A percentile compares a stretch with the other conserved stretches of the same genome.
These are phyloP conservation scores for Malacoraja senta DNA, from an alignment of 2,797 vertebrate species.

Conservation along the genomic window DNA sequence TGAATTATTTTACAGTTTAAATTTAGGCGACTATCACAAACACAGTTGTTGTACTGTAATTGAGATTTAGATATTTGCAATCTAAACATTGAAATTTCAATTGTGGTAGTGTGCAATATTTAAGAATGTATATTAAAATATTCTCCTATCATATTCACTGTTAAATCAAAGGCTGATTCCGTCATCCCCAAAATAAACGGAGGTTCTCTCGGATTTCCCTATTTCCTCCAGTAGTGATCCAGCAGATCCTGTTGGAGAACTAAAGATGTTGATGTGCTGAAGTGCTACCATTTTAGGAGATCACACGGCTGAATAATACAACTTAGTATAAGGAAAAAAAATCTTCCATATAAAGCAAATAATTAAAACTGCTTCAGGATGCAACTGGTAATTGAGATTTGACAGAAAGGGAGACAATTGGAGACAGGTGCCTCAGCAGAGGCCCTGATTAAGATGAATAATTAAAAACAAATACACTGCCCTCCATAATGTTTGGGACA, in stretches of 20 bases:
- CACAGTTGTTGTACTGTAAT: too few species aligned
- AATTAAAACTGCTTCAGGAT: not conserved
- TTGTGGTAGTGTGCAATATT: too few species aligned
- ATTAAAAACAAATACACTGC: too few species aligned
- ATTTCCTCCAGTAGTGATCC: not conserved
- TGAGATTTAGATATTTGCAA: too few species aligned
- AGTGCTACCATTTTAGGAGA: not conserved
- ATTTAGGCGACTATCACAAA: too few species aligned
- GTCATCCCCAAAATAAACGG: not conserved
- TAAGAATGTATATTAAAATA: not conserved
- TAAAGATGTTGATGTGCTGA: not conserved
- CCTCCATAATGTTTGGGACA: too few species aligned
- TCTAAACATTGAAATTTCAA: too few species aligned
- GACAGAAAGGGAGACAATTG: not conserved
- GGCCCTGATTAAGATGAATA: not conserved
- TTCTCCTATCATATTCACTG: not conserved
- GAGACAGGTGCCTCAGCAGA: too few species aligned
- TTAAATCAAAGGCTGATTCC: not conserved
- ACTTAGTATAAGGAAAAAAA: not conserved
- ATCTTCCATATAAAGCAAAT: not conserved
- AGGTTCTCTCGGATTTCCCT: not conserved
- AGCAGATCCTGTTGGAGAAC: not conserved
- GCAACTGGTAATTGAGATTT: not conserved
- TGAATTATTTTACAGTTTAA: too few species aligned
- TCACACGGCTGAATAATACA: too few species aligned